Base-by-base conservation (phyloP, 2,888 invertebrate species). In the Adineta ricciae region DNA sequence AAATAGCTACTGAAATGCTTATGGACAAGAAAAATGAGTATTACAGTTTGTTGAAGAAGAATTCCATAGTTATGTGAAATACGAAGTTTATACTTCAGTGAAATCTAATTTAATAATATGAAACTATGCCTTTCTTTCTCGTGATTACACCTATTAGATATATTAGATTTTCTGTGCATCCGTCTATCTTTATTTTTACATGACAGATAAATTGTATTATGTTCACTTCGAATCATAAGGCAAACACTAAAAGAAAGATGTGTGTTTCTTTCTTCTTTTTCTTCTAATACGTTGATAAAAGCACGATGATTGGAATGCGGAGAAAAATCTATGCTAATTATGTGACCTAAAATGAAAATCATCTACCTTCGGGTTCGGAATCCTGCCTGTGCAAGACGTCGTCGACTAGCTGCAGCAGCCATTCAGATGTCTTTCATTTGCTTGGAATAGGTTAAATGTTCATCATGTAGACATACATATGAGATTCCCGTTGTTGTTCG, bases 361-460 rank as follows among this genome's bases (percentile, higher is more conserved):
- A 7, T 64, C 27, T 64, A 64, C 64, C 64, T 64, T 64, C 64
- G 64, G 19, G 64, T 64, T 32, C 64, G 64, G 32, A 32, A 32
- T 64, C 32, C 36, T 32, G 64, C 64, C 14, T 64, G 64, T 19
- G 64, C 32, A 64, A 64, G 14, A 32, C 64, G 64, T 4, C 64
- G 64, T 64, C 64, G 64, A 64, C 64, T 64, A 64, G 64, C 64
- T 32, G 64, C 64, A 32, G 64, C 64, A 32, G 64, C 64, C 64
- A 64, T 64, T 64, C 7, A 64, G 11, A 16, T 27, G n/a, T 27
- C 14, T 56, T 64, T 36, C 5, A 27, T 64, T 32, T 64, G 16
- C 16, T 64, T 7, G 16, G 19, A 1, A 64, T 32, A 64, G 32
- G 19, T 64, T 32, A 64, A 8, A 36, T 64, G 64, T 64, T 64